phyloP scores from a whole-genome alignment of 2,888 invertebrate genomes.

The Yponomeuta evonymella region DNA sequence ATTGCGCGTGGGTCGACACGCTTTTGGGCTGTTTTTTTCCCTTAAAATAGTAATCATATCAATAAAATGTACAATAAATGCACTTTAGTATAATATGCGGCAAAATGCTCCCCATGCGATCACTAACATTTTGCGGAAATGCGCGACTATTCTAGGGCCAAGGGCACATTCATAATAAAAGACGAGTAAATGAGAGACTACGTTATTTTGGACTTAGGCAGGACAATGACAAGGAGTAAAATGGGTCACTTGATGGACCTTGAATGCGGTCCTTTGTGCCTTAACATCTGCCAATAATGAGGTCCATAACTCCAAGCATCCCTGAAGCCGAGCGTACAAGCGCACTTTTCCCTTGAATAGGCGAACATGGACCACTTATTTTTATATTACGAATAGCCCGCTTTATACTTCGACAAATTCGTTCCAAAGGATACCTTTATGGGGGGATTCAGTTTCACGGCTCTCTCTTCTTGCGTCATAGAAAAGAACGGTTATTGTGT shows the following conservation, averaged over 20 bases:
- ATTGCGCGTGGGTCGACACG: too few relatives aligned
- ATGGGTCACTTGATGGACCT: neutral
- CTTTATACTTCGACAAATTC: neutral
- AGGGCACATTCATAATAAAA: neutral
- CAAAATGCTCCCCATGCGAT: too few relatives aligned
- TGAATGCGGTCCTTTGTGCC: neutral
- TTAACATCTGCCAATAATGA: neutral
- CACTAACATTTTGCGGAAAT: too few relatives aligned
- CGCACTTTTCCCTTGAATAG: neutral
- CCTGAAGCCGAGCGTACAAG: neutral
- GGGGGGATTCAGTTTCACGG: neutral
- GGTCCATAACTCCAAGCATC: neutral
- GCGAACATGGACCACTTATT: conserved; percentile 1
- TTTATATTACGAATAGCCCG: neutral
- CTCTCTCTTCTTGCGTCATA: neutral
- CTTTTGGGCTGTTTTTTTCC: too few relatives aligned
- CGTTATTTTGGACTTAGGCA: neutral
- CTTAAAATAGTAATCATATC: too few relatives aligned
- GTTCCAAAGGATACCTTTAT: neutral
- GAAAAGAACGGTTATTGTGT: neutral
- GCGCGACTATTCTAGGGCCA: neutral
- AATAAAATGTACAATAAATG: too few relatives aligned
- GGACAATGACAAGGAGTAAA: neutral
- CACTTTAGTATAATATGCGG: too few relatives aligned
- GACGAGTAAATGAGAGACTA: neutral